phyloP scores from a whole-genome alignment of 2,113 vertebrate genomes.

The Manacus vitellinus region DNA sequence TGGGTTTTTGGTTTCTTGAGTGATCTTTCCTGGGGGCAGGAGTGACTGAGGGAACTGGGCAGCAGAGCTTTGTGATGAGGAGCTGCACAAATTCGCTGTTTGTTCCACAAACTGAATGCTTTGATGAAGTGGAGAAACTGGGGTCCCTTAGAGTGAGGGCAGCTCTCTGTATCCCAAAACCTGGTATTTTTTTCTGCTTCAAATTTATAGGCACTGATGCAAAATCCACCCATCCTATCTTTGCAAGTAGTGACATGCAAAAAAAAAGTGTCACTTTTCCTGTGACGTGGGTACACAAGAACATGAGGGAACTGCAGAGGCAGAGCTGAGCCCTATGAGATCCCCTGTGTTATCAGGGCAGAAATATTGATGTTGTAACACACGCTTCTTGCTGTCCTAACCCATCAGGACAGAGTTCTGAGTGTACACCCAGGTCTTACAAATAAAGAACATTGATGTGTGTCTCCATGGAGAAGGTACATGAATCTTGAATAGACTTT shows the following conservation, averaged over 20 bases:
- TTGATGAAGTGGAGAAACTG: background rate
- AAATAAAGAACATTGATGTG: background rate
- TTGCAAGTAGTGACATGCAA: background rate
- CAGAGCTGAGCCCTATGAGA: background rate
- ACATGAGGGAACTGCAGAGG: background rate
- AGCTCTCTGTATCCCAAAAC: background rate
- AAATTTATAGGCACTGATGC: too few relatives aligned
- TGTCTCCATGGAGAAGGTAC: background rate
- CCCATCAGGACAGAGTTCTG: background rate
- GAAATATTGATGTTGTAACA: background rate
- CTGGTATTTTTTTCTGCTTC: background rate
- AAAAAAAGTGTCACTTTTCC: too few relatives aligned
- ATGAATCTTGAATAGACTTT: background rate
- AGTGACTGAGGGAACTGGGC: background rate
- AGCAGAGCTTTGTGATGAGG: background rate
- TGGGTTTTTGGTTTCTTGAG: background rate
- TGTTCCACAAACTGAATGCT: accelerated
- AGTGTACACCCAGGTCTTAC: background rate
- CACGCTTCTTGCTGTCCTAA: background rate
- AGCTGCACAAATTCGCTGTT: background rate
- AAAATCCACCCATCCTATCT: background rate
- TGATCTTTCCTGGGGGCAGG: background rate
- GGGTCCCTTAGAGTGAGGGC: background rate
- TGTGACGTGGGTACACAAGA: accelerated
- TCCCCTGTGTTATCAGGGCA: background rate